Evolutionary conservation across 2,113 vertebrate species (phyloP).

Genomic region (Trematomus loennbergii): DNA sequence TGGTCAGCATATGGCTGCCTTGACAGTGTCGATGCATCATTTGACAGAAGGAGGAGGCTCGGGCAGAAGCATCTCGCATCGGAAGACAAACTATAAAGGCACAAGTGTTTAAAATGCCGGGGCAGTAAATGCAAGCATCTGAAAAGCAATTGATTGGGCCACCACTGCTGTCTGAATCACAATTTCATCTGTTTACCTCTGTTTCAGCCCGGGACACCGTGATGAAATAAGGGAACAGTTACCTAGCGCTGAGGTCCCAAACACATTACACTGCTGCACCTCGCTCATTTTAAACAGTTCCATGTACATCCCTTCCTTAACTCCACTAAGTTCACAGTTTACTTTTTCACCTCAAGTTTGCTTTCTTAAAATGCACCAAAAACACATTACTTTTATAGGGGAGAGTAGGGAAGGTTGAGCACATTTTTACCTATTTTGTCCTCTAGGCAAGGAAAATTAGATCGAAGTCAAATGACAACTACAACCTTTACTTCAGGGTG

Average conservation of each 20-base stretch:
- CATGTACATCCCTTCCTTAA: slow-evolving; percentile 11
- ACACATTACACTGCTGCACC: slow-evolving; percentile 38
- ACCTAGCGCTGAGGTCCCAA: slow-evolving; percentile 33
- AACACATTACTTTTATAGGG: too few relatives aligned
- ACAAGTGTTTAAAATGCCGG: slow-evolving; percentile 66
- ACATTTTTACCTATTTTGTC: too few relatives aligned
- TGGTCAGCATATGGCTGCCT: slow-evolving; percentile 58
- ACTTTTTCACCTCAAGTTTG: too few relatives aligned
- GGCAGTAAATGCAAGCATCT: slow-evolving; percentile 41
- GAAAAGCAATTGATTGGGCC: slow-evolving; percentile 62
- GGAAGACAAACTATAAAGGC: slow-evolving; percentile 12
- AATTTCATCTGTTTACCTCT: slow-evolving; percentile 61
- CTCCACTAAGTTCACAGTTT: slow-evolving; percentile 3
- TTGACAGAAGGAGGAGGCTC: slow-evolving; percentile 16
- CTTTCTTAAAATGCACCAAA: too few relatives aligned
- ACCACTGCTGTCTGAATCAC: slow-evolving; percentile 47
- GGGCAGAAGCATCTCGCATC: slow-evolving; percentile 12
- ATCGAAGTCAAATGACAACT: too few relatives aligned
- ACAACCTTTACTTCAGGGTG: too few relatives aligned
- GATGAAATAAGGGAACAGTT: slow-evolving; percentile 56
- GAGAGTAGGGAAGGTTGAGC: too few relatives aligned
- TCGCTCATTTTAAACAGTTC: slow-evolving; percentile 31
- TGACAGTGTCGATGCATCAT: slow-evolving; percentile 64
- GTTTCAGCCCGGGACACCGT: slow-evolving; percentile 31
- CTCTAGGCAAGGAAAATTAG: too few relatives aligned